Evolutionary conservation across 2,888 invertebrate genomes (phyloP), one percentile per base, ranked within the genome.

Genomic region (Apotomis capreana): DNA sequence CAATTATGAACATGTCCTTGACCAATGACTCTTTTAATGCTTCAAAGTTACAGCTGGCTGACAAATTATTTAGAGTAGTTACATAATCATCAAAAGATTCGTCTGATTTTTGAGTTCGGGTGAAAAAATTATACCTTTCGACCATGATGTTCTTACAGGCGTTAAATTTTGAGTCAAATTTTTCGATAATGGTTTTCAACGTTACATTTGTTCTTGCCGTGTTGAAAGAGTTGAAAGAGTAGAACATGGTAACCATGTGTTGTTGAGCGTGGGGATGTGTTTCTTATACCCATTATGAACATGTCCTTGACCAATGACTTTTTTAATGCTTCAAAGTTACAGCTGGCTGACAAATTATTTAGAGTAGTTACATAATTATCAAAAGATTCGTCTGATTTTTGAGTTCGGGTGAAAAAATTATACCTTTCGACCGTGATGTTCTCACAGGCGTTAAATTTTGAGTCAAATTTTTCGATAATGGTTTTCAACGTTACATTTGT

Each of bases 161-260:
- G n/a, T 63, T 69, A 15, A 69, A 59, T 49, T 63, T 69, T 4
- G 10, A 8, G 12, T 69, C 69, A 36, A 63, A 59, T 52, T 68
- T 55, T 15, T 49, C 9, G 10, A 67, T 6, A n/a, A 67, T 57
- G 9, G 49, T n/a, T 0, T 36, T 52, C 9, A 68, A 54, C 8
- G 55, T 59, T 68, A 51, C 59, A 6, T 51, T 68, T 46, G 62
- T 37, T 12, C 59, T 40, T 5, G 68, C 44, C 0, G 64, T 4
- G 44, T 72, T 63, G 55, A 72, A 68, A 0, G 63, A 68, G 15
- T 72, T 62, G 36, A 36, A 72, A n/a, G n/a, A n/a, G n/a, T n/a
- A n/a, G n/a, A n/a, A n/a, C 15, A 15, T 15, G 15, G 15, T 15
- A 15, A 15, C 15, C 15, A 15, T 15, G 1, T 15, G 15, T 15